Percentiles rank a stretch among this genome's conserved stretches.
phyloP scores from a whole-genome alignment of 2,888 invertebrate species.

The Oasisia sp. region DNA sequence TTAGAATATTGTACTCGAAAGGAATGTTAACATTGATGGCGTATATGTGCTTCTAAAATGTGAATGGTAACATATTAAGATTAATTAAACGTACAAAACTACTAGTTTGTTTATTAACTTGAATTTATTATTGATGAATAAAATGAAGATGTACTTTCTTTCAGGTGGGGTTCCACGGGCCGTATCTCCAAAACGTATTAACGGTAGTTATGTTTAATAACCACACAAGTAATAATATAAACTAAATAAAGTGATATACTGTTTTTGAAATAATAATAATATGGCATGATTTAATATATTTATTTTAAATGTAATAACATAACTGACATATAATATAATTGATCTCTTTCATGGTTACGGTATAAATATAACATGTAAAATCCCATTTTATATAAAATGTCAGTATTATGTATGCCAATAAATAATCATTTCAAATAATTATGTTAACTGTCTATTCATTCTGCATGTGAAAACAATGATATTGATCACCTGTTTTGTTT shows the following conservation, averaged over 20 bases:
- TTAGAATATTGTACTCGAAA: not conserved
- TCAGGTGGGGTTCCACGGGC: not conserved
- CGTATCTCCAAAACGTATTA: not conserved
- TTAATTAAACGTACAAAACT: not conserved
- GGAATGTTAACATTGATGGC: not conserved
- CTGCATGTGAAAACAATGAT: not conserved
- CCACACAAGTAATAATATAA: not conserved
- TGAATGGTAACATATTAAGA: not conserved
- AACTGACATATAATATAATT: not conserved
- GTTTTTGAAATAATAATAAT: not conserved
- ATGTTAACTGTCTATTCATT: not conserved
- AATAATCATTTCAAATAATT: not conserved
- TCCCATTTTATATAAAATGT: not conserved
- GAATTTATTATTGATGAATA: not conserved
- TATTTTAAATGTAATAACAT: no score
- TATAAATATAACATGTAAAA: not conserved
- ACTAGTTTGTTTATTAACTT: not conserved
- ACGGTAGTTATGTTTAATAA: not conserved
- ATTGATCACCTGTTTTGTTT: not conserved
- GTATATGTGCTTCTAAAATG: not conserved
- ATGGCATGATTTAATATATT: not conserved
- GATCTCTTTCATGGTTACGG: not conserved
- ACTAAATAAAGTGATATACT: not conserved
- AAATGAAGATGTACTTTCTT: not conserved
- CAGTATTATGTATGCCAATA: not conserved